Percentiles rank a stretch among this genome's conserved stretches.
These are phyloP conservation scores for Odontamblyopus rebecca DNA, from an alignment of 2,797 vertebrate species.

Conservation along the genomic window DNA sequence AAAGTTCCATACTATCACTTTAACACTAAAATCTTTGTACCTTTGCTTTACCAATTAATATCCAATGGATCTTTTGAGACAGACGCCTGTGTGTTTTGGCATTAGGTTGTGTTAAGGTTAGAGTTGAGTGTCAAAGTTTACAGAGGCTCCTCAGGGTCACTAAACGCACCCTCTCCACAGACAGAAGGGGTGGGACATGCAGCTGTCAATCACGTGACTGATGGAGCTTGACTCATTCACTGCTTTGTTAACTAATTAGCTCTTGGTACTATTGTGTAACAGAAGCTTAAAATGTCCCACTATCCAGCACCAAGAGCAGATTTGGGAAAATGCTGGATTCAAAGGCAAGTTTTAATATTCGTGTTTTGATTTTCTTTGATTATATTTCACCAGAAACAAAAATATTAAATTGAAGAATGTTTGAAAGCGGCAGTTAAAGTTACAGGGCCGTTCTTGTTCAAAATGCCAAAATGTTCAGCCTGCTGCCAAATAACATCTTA, in stretches of 20 bases:
- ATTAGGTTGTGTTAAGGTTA: slow-evolving; percentile 26
- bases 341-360: neutral
- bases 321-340: slow-evolving; percentile 1
- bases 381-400: no score
- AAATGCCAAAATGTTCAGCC: neutral
- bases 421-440: no score
- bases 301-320: slow-evolving; percentile 13
- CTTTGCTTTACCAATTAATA: no score
- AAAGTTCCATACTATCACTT: no score
- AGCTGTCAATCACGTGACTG: slow-evolving; percentile 93
- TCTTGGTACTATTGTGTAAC: slow-evolving; percentile 64
- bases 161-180: slow-evolving; percentile 84
- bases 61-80: neutral
- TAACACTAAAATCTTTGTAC: no score
- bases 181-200: slow-evolving; percentile 85
- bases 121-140: slow-evolving; percentile 58
- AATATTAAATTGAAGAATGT: no score
- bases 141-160: slow-evolving; percentile 76
- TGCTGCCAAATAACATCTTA: neutral
- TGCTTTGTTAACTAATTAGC: slow-evolving; percentile 90
- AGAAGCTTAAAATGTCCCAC: slow-evolving; percentile 31
- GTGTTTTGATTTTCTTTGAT: neutral
- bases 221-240: slow-evolving; percentile 82
- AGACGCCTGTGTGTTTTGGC: slow-evolving; percentile 6
- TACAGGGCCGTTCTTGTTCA: neutral